phyloP scores from a whole-genome alignment of 1,140 invertebrate genomes.

The Saccostrea echinata region DNA sequence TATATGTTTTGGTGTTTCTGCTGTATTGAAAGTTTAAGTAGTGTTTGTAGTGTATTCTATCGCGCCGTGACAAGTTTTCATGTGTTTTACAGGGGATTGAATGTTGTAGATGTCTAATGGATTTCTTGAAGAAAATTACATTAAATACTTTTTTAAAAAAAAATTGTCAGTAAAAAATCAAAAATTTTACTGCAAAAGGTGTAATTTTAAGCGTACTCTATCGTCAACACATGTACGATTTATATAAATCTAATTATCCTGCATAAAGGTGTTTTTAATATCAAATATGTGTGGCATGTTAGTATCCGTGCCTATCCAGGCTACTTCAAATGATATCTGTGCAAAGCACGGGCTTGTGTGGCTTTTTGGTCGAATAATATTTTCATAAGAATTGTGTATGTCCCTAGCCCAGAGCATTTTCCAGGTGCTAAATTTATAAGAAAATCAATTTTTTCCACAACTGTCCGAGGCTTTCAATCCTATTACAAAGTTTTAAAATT shows the following conservation, averaged over 20 bases:
- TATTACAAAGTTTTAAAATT: neutral
- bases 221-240: neutral
- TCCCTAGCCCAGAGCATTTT: neutral
- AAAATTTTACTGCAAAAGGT: no score
- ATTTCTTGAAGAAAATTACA: no score
- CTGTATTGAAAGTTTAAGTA: no score
- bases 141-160: no score
- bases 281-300: slow-evolving; percentile 3
- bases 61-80: no score
- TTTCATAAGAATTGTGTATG: neutral
- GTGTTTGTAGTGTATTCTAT: no score
- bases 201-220: no score
- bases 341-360: neutral
- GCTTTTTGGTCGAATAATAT: neutral
- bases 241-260: neutral
- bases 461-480: neutral
- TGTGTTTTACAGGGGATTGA: no score
- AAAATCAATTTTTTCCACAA: neutral
- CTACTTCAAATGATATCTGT: neutral
- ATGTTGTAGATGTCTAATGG: no score
- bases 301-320: neutral
- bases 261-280: neutral
- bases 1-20: no score
- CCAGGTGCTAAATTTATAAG: slow-evolving; percentile 8
- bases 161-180: no score